phyloP scores from a whole-genome alignment of 2,888 invertebrate genomes.

The Prenolepis imparis region DNA sequence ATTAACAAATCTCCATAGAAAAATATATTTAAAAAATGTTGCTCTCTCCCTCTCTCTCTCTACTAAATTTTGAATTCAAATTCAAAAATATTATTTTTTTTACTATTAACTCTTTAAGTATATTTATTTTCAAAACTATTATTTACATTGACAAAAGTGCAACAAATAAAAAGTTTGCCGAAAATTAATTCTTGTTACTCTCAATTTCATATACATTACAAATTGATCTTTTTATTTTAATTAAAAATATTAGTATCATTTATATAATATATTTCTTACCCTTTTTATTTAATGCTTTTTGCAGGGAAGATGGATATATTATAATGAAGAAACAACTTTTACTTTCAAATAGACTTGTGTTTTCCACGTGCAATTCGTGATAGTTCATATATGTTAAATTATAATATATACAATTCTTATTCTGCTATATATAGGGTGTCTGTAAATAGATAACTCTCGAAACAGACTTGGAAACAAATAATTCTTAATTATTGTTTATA shows the following conservation, averaged over 20 bases:
- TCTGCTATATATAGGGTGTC: background rate
- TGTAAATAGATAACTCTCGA: no score
- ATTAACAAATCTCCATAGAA: background rate
- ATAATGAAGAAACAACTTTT: background rate
- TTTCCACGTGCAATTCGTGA: background rate
- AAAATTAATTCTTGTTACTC: background rate
- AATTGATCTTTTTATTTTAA: background rate
- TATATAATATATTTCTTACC: background rate
- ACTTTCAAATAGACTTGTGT: background rate
- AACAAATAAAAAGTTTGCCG: background rate
- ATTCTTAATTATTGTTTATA: no score
- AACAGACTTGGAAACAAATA: no score
- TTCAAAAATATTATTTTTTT: background rate
- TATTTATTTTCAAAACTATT: background rate
- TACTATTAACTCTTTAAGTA: background rate
- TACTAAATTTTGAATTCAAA: background rate
- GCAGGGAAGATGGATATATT: background rate
- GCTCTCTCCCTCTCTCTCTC: no score
- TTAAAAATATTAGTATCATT: constrained; percentile 4
- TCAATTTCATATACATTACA: background rate
- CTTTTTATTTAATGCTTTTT: background rate
- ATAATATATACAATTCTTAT: background rate
- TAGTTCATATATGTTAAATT: background rate
- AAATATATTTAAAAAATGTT: background rate
- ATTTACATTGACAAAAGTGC: background rate